Base-by-base conservation (phyloP, 2,888 invertebrate genomes). In the Diaperis boleti region DNA sequence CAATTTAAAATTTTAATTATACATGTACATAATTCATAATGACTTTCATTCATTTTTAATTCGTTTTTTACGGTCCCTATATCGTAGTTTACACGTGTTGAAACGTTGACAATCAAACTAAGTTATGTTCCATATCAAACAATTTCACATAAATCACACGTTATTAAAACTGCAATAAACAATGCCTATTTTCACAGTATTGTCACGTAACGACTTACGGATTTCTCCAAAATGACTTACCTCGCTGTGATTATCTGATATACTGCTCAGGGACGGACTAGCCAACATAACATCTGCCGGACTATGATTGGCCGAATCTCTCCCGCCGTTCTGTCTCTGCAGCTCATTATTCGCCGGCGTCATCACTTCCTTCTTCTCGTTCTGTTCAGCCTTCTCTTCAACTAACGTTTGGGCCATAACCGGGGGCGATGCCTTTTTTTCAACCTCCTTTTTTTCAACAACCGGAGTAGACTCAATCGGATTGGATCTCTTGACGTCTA, bases 271-370 rank as follows among this genome's bases (percentile, higher is more conserved):
- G 57, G 88, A 87, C 64, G 88, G 88, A 79, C 88, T 89, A 69
- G 87, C 90, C 71, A 90, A 78, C 79, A 82, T 87, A 29, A 88
- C 88, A 73, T 91, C 91, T 55, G 88, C 86, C 1, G 91, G 91
- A 81, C 92, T 92, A 74, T 91, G 90, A 81, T 91, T 92, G 14
- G 91, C 91, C 15, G 91, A 91, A 81, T 91, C 91, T 75, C 91
- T 62, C 74, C 80, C 74, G 67, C 78, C 71, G 75, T 81, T 69
- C 65, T 78, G 76, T 83, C 85, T 65, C 70, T 76, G 71, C 50
- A 79, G 73, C 63, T 79, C 79, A 63, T 7, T 33, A 20, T 20
- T 35, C 7, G 10, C 15, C 6, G 45, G 8, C 31, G 62, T 50
- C 33, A 56, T 64, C n/a, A n/a, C n/a, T 18, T 62, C 49, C 6